Conservation (phyloP, 1,140 invertebrate genomes). For the Anadara kagoshimensis region DNA sequence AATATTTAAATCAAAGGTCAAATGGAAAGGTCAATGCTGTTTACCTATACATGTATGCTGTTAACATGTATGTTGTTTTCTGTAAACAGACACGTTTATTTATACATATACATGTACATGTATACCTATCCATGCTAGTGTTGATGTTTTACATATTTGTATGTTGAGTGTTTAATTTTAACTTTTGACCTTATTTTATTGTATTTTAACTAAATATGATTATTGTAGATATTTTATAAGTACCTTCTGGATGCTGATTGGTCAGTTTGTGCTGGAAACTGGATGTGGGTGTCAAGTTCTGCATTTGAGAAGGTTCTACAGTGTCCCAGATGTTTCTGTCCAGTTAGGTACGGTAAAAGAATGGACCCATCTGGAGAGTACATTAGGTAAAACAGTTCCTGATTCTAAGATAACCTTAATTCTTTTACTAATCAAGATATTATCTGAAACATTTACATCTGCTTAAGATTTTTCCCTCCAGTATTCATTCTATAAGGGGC, state of each 20-base stretch:
- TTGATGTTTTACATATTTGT: not conserved
- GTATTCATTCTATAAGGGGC: too few species aligned
- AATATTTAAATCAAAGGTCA: too few species aligned
- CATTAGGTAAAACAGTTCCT: constrained; percentile 74
- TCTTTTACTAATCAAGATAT: too few species aligned
- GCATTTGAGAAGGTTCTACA: constrained; percentile 81
- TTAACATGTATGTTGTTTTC: not conserved
- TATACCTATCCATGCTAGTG: not conserved
- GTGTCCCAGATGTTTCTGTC: constrained; percentile 79
- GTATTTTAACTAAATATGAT: not conserved
- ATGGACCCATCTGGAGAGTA: constrained; percentile 83
- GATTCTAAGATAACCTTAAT: too few species aligned
- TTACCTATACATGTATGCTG: not conserved
- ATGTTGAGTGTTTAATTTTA: not conserved
- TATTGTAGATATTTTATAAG: constrained; percentile 69
- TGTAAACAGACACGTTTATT: not conserved
- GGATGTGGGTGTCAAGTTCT: constrained; percentile 87
- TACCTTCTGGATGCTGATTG: constrained; percentile 84
- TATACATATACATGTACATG: not conserved
- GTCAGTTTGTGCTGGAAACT: constrained; percentile 86
- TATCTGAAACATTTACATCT: too few species aligned
- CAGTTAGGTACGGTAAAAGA: constrained; percentile 81
- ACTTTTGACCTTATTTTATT: not conserved
- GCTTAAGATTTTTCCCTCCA: too few species aligned
- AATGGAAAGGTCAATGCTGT: not conserved